Conservation (phyloP, 2,888 invertebrate genomes). For the Congeria kusceri region DNA sequence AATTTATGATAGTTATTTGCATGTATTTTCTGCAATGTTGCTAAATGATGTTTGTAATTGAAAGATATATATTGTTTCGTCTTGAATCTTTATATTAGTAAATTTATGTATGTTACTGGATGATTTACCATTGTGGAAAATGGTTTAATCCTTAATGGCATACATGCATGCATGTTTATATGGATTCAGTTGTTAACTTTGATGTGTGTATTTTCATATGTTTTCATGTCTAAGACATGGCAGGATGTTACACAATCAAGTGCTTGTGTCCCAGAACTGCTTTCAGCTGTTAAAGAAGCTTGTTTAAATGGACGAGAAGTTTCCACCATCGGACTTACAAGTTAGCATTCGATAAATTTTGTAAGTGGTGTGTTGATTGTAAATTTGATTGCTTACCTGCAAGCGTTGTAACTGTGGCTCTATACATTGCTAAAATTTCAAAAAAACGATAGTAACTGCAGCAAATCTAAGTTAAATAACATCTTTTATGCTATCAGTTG, state of each 20-base stretch:
- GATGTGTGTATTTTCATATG: neutral
- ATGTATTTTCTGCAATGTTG: too few relatives aligned
- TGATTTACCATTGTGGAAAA: too few relatives aligned
- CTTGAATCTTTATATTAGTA: too few relatives aligned
- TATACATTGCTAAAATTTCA: slow-evolving; percentile 9
- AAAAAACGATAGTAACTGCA: slow-evolving; percentile 6
- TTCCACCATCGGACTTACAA: neutral
- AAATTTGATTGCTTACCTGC: slow-evolving; percentile 1
- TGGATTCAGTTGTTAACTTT: neutral
- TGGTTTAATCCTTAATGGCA: too few relatives aligned
- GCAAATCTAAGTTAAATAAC: slow-evolving; percentile 19
- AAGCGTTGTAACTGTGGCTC: neutral
- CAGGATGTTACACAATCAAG: slow-evolving; percentile 1
- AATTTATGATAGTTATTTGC: too few relatives aligned
- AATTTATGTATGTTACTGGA: too few relatives aligned
- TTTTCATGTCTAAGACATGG: slow-evolving; percentile 12
- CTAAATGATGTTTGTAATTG: too few relatives aligned
- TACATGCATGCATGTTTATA: too few relatives aligned
- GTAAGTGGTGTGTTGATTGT: slow-evolving; percentile 9
- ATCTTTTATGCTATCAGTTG: slow-evolving; percentile 22
- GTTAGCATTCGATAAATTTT: neutral
- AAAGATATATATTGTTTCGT: too few relatives aligned
- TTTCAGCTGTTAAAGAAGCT: slow-evolving; percentile 3
- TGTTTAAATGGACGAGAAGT: slow-evolving; percentile 1
- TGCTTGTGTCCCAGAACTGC: too few relatives aligned